Base-by-base conservation (phyloP, 1,140 invertebrate species). In the Parasteatoda tepidariorum region DNA sequence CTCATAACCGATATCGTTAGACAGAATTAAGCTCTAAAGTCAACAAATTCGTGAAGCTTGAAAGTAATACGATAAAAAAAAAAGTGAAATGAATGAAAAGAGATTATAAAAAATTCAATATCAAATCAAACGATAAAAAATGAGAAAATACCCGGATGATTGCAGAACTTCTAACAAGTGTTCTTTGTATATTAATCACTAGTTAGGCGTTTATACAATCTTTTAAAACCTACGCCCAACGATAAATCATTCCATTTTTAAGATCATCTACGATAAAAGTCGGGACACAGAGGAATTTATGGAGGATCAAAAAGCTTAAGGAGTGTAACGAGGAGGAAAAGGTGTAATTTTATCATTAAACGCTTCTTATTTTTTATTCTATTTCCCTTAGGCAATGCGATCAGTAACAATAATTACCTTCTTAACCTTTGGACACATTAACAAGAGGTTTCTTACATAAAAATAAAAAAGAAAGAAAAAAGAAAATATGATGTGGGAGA, bases 301-400 rank as follows among this genome's bases (percentile, higher is more conserved):
- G 18, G 31, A 38, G n/a, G 75, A 41, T 41, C 38, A 41, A 41
- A 41, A 41, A 41, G 5, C 13, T 6, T 41, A 41, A 41, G 38
- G 13, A 41, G 13, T 41, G 38, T 13, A 6, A 5, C 5, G 38
- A 41, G 38, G 38, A 41, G 38, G 38, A 18, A 61, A 41, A 68
- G 64, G 62, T 79, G 75, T 68, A 79, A 79, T 79, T 79, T 79
- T 57, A 79, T 38, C 75, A 79, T 79, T 79, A 79, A 79, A 67
- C 22, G 59, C 64, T 64, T 41, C 38, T 67, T 67, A 15, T 34
- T 34, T 38, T 79, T 68, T 18, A 79, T 57, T 57, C 30, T 61
- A 26, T 38, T 22, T 61, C 18, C 64, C 38, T 22, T 15, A n/a
- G 59, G 70, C 54, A 18, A 34, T 24, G 26, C 59, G 73, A 57